Base-by-base conservation (phyloP, 2,113 vertebrate genomes). In the Candoia aspera region DNA sequence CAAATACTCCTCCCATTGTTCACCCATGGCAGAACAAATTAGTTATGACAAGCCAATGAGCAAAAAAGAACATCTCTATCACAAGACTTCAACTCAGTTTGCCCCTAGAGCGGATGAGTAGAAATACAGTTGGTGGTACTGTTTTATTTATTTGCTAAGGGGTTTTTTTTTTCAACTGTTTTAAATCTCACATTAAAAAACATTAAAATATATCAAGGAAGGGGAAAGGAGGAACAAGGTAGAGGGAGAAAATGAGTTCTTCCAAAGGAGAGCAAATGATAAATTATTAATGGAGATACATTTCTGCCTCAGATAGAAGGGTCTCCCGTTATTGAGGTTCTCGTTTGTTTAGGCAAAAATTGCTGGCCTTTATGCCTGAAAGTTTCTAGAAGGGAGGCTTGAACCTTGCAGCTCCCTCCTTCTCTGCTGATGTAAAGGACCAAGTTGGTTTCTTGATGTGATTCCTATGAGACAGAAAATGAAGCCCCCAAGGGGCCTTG, bases 71-170 rank as follows among this genome's bases (percentile, higher is more conserved):
- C 2, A 42, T 49, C 83, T 60, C 79, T 49, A 13, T 21, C 37
- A 84, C 55, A 17, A 85, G 17, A 59, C 42, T 90, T 90, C 79
- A 49, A 29, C 85, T 91, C 19, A 91, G 4, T 68, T 91, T 87
- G 49, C 49, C 33, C 19, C 59, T 62, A 57, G n/a, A 87, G n/a
- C 49, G 86, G 24, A 15, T 87, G 49, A 68, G 49, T 19, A 91
- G 23, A 17, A 29, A 12, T 60, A 49, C 2, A 86, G 84, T 86
- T 79, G 29, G 13, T n/a, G 4, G 84, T n/a, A 8, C 6, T 33
- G n/a, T 73, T 73, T 17, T 73, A 73, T 79, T 79, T 37, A 79
- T 79, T 79, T 79, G n/a, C 15, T 37, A 79, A 73, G 15, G 13
- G 15, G n/a, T 1, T 19, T 58, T 73, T 73, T 6, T 19, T 19